Evolutionary conservation across 2,113 vertebrate species (phyloP).

Genomic region (Pelecanoides urinatrix): DNA sequence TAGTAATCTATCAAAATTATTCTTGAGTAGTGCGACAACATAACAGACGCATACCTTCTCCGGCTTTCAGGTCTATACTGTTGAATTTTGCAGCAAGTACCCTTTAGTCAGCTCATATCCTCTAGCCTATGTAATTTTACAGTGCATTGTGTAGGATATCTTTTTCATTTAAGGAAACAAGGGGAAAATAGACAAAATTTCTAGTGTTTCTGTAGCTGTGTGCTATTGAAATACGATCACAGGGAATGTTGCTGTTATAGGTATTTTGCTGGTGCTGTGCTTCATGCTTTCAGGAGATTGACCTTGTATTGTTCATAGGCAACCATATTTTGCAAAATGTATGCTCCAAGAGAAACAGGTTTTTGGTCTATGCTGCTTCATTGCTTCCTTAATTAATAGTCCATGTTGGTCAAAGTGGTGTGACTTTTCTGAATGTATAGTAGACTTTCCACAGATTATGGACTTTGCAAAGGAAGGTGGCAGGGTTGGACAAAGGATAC

Average conservation of each 20-base stretch:
- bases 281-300: neutral
- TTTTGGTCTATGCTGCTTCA: neutral
- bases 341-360: neutral
- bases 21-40: neutral
- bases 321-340: neutral
- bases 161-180: neutral
- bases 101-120: neutral
- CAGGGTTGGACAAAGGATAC: neutral
- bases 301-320: neutral
- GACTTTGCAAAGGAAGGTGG: neutral
- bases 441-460: neutral
- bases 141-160: neutral
- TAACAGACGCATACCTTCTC: neutral
- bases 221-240: neutral
- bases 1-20: neutral
- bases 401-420: neutral
- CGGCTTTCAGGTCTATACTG: neutral
- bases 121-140: neutral
- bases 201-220: neutral
- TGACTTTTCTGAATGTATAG: neutral
- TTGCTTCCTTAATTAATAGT: neutral
- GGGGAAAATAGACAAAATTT: neutral
- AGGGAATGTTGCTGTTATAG: neutral
- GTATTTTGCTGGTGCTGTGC: neutral
- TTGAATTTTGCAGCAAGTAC: neutral